These are phyloP conservation scores for Pocillopora grandis DNA, from an alignment of 92 coral and sea anemone genomes.

Conservation along the genomic window DNA sequence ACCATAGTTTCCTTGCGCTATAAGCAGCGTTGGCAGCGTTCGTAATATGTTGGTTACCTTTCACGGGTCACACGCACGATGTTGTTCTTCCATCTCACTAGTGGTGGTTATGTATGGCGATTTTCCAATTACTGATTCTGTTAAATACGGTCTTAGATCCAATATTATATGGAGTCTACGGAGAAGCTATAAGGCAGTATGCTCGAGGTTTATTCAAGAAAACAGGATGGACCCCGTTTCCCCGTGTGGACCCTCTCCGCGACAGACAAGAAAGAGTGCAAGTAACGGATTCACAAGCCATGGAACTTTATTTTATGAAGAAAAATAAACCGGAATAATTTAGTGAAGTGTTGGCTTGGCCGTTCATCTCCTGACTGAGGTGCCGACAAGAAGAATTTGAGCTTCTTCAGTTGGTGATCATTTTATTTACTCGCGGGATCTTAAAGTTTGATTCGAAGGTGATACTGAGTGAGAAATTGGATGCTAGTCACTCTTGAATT, in stretches of 20 bases:
- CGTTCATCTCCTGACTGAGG: too few species aligned
- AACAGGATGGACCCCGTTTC: background rate
- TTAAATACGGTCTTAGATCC: constrained; percentile 46
- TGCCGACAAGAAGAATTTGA: too few species aligned
- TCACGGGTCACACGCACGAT: constrained; percentile 37
- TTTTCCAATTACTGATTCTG: constrained; percentile 34
- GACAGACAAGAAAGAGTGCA: background rate
- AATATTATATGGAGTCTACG: constrained; percentile 45
- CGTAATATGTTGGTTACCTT: constrained; percentile 47
- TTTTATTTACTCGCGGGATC: too few species aligned
- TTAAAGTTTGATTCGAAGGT: too few species aligned
- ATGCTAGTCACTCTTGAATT: too few species aligned
- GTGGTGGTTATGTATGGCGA: constrained; percentile 42
- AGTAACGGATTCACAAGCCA: background rate
- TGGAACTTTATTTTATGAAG: too few species aligned
- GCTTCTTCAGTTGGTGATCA: too few species aligned
- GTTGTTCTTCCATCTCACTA: constrained; percentile 33
- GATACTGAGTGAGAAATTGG: too few species aligned
- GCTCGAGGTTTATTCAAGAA: constrained; percentile 25
- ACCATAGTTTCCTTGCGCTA: background rate
- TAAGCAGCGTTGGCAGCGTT: constrained; percentile 36
- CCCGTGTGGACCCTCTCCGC: background rate
- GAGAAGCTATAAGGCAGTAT: constrained; percentile 10
- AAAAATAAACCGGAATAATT: too few species aligned
- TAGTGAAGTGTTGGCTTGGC: too few species aligned